phyloP scores from a whole-genome alignment of 2,888 invertebrate species.

The Mythimna pallens region DNA sequence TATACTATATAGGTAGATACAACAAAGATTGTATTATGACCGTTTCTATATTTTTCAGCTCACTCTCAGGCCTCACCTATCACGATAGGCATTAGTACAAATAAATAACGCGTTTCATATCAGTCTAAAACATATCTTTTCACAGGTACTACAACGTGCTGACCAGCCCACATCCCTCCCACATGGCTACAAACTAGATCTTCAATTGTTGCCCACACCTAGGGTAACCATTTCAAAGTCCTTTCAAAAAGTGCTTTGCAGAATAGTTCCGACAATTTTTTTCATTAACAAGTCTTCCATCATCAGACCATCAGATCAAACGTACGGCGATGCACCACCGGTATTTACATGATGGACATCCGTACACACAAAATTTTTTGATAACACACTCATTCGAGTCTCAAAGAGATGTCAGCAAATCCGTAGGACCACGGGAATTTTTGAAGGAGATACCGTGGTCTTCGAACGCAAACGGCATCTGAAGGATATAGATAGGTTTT shows the following conservation, averaged over 20 bases:
- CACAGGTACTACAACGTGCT: constrained; percentile 46
- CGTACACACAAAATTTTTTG: no score
- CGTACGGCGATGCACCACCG: background rate
- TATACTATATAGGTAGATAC: no score
- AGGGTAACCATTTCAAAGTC: constrained; percentile 5
- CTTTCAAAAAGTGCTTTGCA: background rate
- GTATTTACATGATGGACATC: no score
- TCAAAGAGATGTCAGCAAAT: no score
- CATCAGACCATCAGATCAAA: background rate
- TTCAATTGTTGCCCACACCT: constrained; percentile 73
- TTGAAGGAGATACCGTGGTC: no score
- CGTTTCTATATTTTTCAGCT: background rate
- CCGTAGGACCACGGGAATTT: no score
- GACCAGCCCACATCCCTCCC: constrained; percentile 81
- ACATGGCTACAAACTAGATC: constrained; percentile 84
- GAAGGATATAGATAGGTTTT: no score
- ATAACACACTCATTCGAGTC: no score
- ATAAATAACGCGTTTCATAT: constrained; percentile 52
- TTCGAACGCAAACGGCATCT: no score
- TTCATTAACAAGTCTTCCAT: background rate
- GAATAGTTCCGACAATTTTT: background rate
- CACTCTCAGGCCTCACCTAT: constrained; percentile 1
- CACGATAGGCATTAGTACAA: constrained; percentile 18
- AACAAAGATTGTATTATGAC: background rate
- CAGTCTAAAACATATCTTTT: constrained; percentile 45